Conservation (phyloP, 37 sponge, comb jelly and placozoan genomes). For the Ianthella basta region DNA sequence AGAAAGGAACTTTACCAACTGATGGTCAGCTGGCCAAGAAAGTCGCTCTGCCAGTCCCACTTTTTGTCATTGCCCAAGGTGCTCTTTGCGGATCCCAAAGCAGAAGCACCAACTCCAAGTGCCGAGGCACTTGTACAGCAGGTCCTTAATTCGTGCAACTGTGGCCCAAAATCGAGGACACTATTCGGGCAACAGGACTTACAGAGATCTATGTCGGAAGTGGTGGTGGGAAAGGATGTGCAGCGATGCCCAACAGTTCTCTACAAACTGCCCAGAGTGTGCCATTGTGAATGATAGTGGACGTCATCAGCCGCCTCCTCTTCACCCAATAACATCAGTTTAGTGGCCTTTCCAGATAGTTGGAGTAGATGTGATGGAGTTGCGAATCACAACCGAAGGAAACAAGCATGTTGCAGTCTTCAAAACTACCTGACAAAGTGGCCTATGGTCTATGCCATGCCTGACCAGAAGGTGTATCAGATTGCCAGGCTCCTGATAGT, state of each 20-base stretch:
- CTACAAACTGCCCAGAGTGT: slow-evolving; percentile 53
- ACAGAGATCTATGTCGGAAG: background rate
- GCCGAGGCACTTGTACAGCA: slow-evolving; percentile 22
- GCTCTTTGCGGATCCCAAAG: too few species aligned
- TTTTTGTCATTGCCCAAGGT: too few species aligned
- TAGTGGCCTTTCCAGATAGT: slow-evolving; percentile 60
- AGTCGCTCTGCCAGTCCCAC: slow-evolving; percentile 13
- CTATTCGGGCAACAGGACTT: slow-evolving; percentile 46
- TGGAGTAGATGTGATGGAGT: slow-evolving; percentile 56
- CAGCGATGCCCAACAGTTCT: slow-evolving; percentile 11
- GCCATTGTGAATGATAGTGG: slow-evolving; percentile 42
- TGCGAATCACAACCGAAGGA: slow-evolving; percentile 35
- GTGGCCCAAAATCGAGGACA: slow-evolving; percentile 44
- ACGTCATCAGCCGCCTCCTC: slow-evolving; percentile 14
- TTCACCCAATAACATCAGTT: slow-evolving; percentile 63
- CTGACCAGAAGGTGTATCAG: slow-evolving; percentile 55
- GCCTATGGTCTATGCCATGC: slow-evolving; percentile 63
- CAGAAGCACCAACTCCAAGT: too few species aligned
- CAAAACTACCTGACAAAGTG: slow-evolving; percentile 65
- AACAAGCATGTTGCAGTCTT: slow-evolving; percentile 60
- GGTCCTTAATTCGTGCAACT: slow-evolving; percentile 31
- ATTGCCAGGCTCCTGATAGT: slow-evolving; percentile 36
- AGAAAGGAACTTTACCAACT: slow-evolving; percentile 36
- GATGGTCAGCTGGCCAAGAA: background rate
- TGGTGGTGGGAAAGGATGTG: slow-evolving; percentile 77